phyloP scores from a whole-genome alignment of 2,113 vertebrate species.

The Ochotona curzoniae region DNA sequence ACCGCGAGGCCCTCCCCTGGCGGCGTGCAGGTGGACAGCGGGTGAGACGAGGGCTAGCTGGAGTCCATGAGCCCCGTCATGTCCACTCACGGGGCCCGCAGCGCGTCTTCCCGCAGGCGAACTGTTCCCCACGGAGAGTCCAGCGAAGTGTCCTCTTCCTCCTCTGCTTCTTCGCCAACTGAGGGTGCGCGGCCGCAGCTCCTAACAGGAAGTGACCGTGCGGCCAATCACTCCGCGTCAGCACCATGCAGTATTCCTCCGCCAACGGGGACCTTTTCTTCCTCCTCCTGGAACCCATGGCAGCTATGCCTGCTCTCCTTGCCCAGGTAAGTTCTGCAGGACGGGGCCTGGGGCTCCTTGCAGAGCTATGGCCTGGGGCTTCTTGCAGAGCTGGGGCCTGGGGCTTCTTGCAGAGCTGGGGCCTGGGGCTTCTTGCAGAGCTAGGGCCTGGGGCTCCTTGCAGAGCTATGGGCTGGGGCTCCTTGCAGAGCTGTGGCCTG shows the following conservation, averaged over 20 bases:
- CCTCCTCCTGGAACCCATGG: too few relatives aligned
- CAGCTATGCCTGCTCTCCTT: rapidly evolving
- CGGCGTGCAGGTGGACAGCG: not conserved
- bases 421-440: too few relatives aligned
- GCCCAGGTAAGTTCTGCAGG: not conserved
- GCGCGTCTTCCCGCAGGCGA: slow-evolving; percentile 51
- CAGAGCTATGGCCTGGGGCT: too few relatives aligned
- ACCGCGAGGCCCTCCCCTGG: not conserved
- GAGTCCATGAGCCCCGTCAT: slow-evolving; percentile 35
- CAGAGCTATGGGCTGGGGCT: too few relatives aligned
- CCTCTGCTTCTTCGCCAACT: slow-evolving; percentile 74
- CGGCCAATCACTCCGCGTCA: slow-evolving; percentile 65
- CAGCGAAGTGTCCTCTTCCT: not conserved
- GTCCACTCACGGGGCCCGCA: slow-evolving; percentile 20
- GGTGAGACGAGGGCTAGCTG: not conserved
- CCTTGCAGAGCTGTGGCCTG: too few relatives aligned
- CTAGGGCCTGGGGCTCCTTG: too few relatives aligned
- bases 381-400: rapidly evolving
- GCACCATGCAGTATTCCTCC: slow-evolving; percentile 31
- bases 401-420: too few relatives aligned
- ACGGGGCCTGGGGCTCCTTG: rapidly evolving
- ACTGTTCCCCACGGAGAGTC: rapidly evolving
- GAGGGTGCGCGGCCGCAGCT: not conserved
- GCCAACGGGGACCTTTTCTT: rapidly evolving
- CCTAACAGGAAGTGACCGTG: slow-evolving; percentile 72